A percentile compares a stretch with the other conserved stretches of the same genome.
Conservation (phyloP, 2,888 invertebrate genomes). For the Macrophya alboannulata region DNA sequence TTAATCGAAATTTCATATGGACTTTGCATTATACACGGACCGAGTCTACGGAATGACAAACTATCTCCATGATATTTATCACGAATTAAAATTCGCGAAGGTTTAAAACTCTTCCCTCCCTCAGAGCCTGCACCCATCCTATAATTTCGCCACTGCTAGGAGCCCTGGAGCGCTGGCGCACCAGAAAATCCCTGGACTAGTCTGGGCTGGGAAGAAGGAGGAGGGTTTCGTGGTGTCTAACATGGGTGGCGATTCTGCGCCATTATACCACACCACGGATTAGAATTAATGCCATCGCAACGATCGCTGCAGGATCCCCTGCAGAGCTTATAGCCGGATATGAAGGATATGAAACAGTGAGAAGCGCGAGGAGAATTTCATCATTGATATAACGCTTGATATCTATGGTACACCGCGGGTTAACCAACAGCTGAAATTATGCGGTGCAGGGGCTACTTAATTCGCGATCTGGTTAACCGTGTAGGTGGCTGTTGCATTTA, state of each 20-base stretch:
- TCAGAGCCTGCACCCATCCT: too few species aligned
- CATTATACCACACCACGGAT: constrained; percentile 25
- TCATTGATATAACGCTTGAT: too few species aligned
- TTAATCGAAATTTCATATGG: too few species aligned
- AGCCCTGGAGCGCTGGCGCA: constrained; percentile 29
- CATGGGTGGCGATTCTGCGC: constrained; percentile 35
- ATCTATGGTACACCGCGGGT: not conserved
- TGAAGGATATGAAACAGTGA: constrained; percentile 15
- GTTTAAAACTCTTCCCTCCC: not conserved
- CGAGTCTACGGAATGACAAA: too few species aligned
- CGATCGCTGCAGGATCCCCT: constrained; percentile 15
- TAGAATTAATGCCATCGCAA: constrained; percentile 37
- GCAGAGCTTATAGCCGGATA: not conserved
- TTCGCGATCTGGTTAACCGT: not conserved
- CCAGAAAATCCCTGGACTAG: constrained; percentile 38
- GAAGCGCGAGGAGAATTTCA: not conserved
- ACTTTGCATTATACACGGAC: too few species aligned
- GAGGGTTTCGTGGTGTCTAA: constrained; percentile 26
- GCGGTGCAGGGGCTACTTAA: not conserved
- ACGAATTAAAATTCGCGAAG: not conserved
- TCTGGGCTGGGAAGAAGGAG: constrained; percentile 1
- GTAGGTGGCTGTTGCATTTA: constrained; percentile 15
- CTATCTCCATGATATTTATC: not conserved
- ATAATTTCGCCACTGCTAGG: constrained; percentile 14
- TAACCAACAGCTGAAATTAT: not conserved